A percentile compares a stretch with the other conserved stretches of the same genome.
Conservation (phyloP, 53 echinoderm and acorn worm genomes). For the Stichopus horrens region DNA sequence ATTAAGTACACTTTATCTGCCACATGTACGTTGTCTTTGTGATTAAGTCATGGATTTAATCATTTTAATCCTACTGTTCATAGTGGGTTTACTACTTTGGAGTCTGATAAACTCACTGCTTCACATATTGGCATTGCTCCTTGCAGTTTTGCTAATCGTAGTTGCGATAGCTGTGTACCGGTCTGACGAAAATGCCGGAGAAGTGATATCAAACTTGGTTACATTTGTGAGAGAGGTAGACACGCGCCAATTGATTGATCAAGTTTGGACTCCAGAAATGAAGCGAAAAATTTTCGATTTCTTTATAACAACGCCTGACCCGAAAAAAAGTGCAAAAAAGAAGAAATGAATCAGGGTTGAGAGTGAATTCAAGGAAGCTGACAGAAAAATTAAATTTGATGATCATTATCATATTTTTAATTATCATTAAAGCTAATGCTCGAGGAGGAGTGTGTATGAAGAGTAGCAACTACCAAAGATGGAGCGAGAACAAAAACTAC, state of each 20-base stretch:
- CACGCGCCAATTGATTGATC: background rate
- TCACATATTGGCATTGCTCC: background rate
- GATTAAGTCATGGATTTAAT: background rate
- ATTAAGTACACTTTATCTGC: too few species aligned
- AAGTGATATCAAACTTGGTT: background rate
- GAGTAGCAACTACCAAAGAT: too few species aligned
- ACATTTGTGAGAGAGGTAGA: background rate
- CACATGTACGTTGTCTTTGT: too few species aligned
- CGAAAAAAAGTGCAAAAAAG: too few species aligned
- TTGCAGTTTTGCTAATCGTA: background rate
- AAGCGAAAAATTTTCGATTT: background rate
- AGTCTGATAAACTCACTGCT: background rate
- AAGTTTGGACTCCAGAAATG: background rate
- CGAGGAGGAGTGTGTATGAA: too few species aligned
- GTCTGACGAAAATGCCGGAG: background rate
- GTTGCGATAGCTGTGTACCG: background rate
- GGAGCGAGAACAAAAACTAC: too few species aligned
- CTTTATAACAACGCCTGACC: background rate
- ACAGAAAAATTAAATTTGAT: too few species aligned
- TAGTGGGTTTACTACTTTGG: background rate
- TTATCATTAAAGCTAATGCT: too few species aligned
- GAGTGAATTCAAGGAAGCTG: too few species aligned
- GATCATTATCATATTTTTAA: too few species aligned
- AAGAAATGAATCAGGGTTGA: too few species aligned
- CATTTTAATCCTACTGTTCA: background rate